Evolutionary conservation across 1,140 invertebrate species (phyloP).

Genomic region (Heliothis subflexa): DNA sequence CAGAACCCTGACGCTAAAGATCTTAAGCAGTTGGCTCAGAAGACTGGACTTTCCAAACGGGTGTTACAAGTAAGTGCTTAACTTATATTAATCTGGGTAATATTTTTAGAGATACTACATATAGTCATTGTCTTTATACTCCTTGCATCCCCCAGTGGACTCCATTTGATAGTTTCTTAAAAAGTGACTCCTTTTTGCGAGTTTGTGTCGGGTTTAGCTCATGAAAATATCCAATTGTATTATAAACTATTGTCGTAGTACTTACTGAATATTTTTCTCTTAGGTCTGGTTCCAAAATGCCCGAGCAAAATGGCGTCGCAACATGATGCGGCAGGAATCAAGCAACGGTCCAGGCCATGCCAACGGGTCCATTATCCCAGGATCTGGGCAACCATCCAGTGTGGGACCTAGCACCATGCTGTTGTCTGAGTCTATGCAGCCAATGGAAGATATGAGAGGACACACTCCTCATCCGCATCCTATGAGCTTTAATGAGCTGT

Average conservation of each 20-base stretch:
- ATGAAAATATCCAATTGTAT: too few species aligned
- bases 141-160: too few species aligned
- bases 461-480: constrained; percentile 72
- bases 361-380: constrained; percentile 60
- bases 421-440: constrained; percentile 66
- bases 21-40: constrained; percentile 97
- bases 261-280: neutral
- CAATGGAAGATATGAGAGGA: constrained; percentile 73
- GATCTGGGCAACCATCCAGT: constrained; percentile 53
- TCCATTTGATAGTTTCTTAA: neutral
- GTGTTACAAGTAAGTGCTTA: constrained; percentile 94
- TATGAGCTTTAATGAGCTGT: constrained; percentile 75
- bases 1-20: constrained; percentile 99
- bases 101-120: neutral
- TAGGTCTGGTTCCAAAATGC: constrained; percentile 99
- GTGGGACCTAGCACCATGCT: constrained; percentile 59
- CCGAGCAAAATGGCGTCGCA: constrained; percentile 97
- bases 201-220: too few species aligned
- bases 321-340: constrained; percentile 92
- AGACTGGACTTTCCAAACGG: constrained; percentile 98
- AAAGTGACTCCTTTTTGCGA: too few species aligned
- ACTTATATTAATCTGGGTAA: too few species aligned
- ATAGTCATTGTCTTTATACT: too few species aligned
- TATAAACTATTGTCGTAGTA: neutral
- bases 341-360: constrained; percentile 63